Base-by-base conservation (phyloP, 2,888 invertebrate species). In the Hydrotaea diabolus region DNA sequence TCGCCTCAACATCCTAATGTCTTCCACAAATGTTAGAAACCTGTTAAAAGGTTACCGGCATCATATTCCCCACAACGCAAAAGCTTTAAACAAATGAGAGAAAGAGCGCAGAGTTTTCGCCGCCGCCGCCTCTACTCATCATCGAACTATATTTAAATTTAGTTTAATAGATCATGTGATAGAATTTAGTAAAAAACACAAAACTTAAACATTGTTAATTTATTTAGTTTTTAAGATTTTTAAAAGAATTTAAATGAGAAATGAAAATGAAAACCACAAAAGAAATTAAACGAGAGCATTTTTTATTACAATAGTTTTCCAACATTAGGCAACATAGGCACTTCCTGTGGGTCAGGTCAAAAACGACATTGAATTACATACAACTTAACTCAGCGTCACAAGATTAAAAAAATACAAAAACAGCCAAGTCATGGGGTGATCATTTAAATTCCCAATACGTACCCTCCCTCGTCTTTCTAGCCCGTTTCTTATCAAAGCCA, bases 11-110 rank as follows among this genome's bases (percentile, higher is more conserved):
- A 81, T 72, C 81, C 72, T 66, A 66, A 77, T 82, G 86, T 86
- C 86, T 86, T 86, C 86, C 86, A 86, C 2, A 39, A 31, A 43
- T 46, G 69, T 69, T 46, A 8, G 43, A 43, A 69, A 23, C 77
- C 77, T 76, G 36, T 46, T 0, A 0, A 0, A 43, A 13, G 46
- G 43, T 43, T 69, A 21, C 15, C 23, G 23, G 23, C 69, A 43
- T 23, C 69, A 69, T 36, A 13, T 46, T 7, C 31, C 7, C 59
- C 36, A 69, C 19, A 39, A 69, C 69, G 46, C n/a, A 69, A 69
- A 69, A 69, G 69, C 69, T 69, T 69, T 69, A 69, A 69, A 69
- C 69, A 46, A 69, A 69, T 69, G 43, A 69, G 5, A 21, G 69
- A 39, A 43, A 66, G 66, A 66, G 9, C 2, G 31, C 31, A 31